Conservation (phyloP, 2,888 invertebrate genomes). For the Parnassius orleans region DNA sequence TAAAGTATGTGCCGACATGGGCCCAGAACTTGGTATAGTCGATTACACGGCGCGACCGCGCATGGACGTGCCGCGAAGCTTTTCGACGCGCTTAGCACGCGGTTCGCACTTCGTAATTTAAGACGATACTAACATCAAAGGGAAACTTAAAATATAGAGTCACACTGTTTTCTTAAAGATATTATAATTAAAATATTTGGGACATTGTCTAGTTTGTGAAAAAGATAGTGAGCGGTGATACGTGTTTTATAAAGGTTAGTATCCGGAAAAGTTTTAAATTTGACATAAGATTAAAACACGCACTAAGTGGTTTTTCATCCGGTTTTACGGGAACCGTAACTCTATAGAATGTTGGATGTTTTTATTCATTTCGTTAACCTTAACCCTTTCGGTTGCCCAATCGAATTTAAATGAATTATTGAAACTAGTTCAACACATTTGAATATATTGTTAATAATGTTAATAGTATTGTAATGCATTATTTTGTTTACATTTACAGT, state of each 20-base stretch:
- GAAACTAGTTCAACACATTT: constrained; percentile 25
- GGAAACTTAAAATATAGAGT: constrained; percentile 21
- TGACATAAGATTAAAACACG: neutral
- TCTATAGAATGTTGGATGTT: constrained; percentile 24
- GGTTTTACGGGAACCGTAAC: no score
- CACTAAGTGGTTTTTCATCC: no score
- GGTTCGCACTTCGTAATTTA: constrained; percentile 37
- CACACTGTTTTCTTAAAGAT: neutral
- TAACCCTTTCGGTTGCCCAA: constrained; percentile 33
- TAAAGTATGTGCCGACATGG: constrained; percentile 43
- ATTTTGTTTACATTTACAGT: constrained; percentile 11
- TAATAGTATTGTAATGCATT: constrained; percentile 4
- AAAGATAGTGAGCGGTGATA: constrained; percentile 58
- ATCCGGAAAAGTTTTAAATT: constrained; percentile 38
- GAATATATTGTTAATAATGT: constrained; percentile 23
- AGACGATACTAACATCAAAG: constrained; percentile 27
- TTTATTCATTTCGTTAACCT: constrained; percentile 42
- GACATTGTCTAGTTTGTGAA: constrained; percentile 40
- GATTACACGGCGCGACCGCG: constrained; percentile 55
- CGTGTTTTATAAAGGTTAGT: constrained; percentile 55
- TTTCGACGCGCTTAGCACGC: constrained; percentile 49
- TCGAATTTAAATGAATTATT: constrained; percentile 31
- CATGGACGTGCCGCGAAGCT: constrained; percentile 54
- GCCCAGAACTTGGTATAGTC: constrained; percentile 53
- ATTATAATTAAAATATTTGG: constrained; percentile 8